These are phyloP conservation scores for Vesta saturnalis DNA, from an alignment of 2,888 invertebrate genomes.

Conservation along the genomic window DNA sequence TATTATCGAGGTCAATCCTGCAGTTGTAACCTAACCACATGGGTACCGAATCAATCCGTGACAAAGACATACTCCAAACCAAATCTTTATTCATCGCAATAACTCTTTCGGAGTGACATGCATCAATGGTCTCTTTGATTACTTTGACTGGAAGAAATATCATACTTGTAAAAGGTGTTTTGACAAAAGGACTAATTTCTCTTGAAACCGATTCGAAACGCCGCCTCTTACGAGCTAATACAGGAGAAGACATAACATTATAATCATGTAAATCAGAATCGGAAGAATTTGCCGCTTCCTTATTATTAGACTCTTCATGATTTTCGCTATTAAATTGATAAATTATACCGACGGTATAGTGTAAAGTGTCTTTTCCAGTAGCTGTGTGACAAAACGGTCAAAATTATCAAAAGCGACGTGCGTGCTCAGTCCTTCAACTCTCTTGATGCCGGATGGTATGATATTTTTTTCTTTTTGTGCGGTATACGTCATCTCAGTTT, in stretches of 20 bases:
- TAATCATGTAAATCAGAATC: neutral
- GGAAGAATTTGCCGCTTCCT: slow-evolving; percentile 17
- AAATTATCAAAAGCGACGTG: slow-evolving; percentile 52
- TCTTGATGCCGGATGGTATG: slow-evolving; percentile 47
- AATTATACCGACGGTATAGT: slow-evolving; percentile 34
- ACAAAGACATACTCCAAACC: slow-evolving; percentile 44
- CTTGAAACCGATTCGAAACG: slow-evolving; percentile 43
- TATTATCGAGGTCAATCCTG: slow-evolving; percentile 37
- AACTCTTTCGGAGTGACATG: neutral
- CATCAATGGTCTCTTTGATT: slow-evolving; percentile 20
- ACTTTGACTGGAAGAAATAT: slow-evolving; percentile 36
- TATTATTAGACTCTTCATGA: slow-evolving; percentile 5
- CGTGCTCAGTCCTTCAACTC: slow-evolving; percentile 41
- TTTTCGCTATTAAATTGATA: slow-evolving; percentile 45
- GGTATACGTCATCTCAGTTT: slow-evolving; percentile 45
- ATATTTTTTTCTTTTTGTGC: slow-evolving; percentile 28
- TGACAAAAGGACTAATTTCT: slow-evolving; percentile 37
- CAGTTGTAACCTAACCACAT: slow-evolving; percentile 51
- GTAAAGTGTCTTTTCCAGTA: slow-evolving; percentile 42
- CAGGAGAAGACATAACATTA: too few relatives aligned
- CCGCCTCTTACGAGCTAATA: slow-evolving; percentile 44
- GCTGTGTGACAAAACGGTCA: slow-evolving; percentile 38
- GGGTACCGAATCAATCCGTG: slow-evolving; percentile 42
- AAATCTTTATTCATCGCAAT: slow-evolving; percentile 48
- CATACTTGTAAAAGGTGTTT: slow-evolving; percentile 37